Evolutionary conservation across 2,797 vertebrate species (phyloP).

Genomic region (Chelidonichthys spinosus): DNA sequence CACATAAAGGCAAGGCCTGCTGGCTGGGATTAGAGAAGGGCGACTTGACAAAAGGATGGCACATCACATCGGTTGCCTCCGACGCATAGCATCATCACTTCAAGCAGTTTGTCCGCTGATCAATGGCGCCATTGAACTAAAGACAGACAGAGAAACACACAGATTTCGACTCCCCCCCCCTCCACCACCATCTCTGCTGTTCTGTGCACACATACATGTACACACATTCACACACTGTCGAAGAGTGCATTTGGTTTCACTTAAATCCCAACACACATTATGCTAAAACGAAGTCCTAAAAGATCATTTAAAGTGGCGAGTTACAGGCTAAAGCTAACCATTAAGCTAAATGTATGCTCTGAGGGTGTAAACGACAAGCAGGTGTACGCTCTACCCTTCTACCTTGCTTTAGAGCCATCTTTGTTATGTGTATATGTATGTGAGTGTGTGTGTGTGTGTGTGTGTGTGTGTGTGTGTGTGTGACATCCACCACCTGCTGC

Average conservation of each 20-base stretch:
- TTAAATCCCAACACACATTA: slow-evolving; percentile 30
- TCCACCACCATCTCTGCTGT: neutral
- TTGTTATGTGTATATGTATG: slow-evolving; percentile 5
- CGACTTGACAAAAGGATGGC: slow-evolving; percentile 88
- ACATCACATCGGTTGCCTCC: slow-evolving; percentile 90
- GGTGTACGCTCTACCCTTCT: slow-evolving; percentile 12
- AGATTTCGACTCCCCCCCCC: slow-evolving; percentile 78
- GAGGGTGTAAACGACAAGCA: slow-evolving; percentile 27
- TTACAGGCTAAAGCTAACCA: slow-evolving; percentile 52
- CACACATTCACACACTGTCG: neutral
- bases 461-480: slow-evolving; percentile 1
- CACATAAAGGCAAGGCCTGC: slow-evolving; percentile 92
- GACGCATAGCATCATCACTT: slow-evolving; percentile 81
- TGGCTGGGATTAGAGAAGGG: slow-evolving; percentile 92
- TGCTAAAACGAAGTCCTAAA: slow-evolving; percentile 38
- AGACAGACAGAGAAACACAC: slow-evolving; percentile 83
- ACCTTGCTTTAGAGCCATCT: slow-evolving; percentile 18
- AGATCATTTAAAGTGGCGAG: slow-evolving; percentile 22
- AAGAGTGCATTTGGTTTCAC: slow-evolving; percentile 3
- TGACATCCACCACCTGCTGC: slow-evolving; percentile 53
- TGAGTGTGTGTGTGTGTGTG: slow-evolving; percentile 7
- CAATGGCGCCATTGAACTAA: slow-evolving; percentile 89
- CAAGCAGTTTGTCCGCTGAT: slow-evolving; percentile 85
- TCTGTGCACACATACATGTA: neutral
- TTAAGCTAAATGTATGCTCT: slow-evolving; percentile 41